Conservation (phyloP, 2,888 invertebrate genomes). For the Phortica okadai region DNA sequence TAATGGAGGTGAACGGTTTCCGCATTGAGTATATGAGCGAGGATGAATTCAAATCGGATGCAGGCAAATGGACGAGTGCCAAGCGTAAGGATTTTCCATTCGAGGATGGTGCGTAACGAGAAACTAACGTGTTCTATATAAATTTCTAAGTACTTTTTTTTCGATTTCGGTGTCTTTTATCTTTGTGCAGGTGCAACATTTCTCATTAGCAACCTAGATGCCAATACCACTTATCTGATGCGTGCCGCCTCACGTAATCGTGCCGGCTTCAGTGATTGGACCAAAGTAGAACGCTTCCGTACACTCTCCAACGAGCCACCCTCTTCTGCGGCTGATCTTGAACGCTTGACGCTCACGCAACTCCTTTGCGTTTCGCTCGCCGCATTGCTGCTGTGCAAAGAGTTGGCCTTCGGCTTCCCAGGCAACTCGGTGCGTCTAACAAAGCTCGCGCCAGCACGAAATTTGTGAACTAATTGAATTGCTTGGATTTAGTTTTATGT, state of each 20-base stretch:
- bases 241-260: conserved; percentile 79
- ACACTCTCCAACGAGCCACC: conserved; percentile 73
- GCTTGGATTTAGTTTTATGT: background rate
- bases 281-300: conserved; percentile 71
- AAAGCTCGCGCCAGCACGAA: background rate
- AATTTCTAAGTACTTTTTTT: background rate
- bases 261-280: conserved; percentile 78
- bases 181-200: conserved; percentile 77
- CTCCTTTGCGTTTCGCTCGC: conserved; percentile 30
- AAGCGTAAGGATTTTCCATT: conserved; percentile 73
- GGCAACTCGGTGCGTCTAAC: background rate
- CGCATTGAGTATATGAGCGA: conserved; percentile 75
- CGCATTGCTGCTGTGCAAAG: conserved; percentile 47
- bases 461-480: background rate
- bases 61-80: conserved; percentile 75
- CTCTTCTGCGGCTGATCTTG: conserved; percentile 43
- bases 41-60: conserved; percentile 72
- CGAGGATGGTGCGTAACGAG: conserved; percentile 72
- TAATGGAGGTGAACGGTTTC: conserved; percentile 75
- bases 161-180: background rate
- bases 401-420: conserved; percentile 39
- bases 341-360: conserved; percentile 37
- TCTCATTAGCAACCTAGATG: conserved; percentile 76
- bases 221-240: conserved; percentile 78
- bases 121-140: background rate